Base-by-base conservation (phyloP, 2,113 vertebrate species). In the Proterorhinus semilunaris region DNA sequence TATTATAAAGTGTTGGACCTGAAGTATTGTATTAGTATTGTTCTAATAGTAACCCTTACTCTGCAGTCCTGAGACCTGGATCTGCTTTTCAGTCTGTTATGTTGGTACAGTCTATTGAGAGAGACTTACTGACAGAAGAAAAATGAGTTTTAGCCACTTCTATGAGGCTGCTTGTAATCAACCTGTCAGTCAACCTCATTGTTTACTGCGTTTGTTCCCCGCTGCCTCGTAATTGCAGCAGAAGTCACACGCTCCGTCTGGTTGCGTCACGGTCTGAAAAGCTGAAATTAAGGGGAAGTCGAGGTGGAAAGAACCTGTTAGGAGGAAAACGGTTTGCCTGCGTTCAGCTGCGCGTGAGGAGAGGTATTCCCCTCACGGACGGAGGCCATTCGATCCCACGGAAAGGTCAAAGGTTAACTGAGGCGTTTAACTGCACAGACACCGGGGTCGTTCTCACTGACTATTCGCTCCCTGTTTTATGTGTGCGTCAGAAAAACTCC, bases 281-380 rank as follows among this genome's bases (percentile, higher is more conserved):
- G 65, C 57, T 69, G 82, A 83, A 45, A 71, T 64, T 72, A 21
- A 68, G 83, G 86, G 83, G 87, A 85, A 89, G 83, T 83, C 83
- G 73, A 71, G 15, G 10, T 91, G 88, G 88, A 90, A 90, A 91
- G 85, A 87, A 90, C 90, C 88, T 88, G 87, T 84, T 87, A 82
- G 65, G 63, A 79, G 49, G 46, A 76, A 77, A 87, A 86, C 53
- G 36, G 53, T 62, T 77, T 49, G 59, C 27, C 27, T 36, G 4
- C 3, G 63, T 17, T 1, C 51, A 49, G 15, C 10, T 13, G 68
- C 61, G 73, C 27, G 4, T 21, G 68, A 76, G 27, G 69, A 82
- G 81, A 87, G 90, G 90, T 87, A 90, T 89, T 89, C 86, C 90
- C 88, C 88, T 86, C n/a, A 79, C 54, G 42, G 72, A 85, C 76